phyloP scores from a whole-genome alignment of 1,140 invertebrate species.

The Eulimnadia texana region DNA sequence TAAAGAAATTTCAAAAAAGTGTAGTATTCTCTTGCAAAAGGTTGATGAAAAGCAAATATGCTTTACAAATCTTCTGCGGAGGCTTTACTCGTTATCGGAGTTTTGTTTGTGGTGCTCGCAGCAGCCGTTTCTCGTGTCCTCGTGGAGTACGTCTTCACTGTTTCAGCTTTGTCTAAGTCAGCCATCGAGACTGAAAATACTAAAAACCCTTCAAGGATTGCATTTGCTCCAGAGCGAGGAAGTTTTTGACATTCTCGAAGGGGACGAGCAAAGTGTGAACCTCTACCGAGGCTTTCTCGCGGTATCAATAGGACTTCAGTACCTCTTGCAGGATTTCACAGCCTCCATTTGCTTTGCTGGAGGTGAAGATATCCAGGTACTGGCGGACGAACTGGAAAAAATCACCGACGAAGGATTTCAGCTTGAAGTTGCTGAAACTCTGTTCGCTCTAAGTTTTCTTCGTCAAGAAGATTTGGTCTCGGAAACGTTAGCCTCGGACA shows the following conservation, averaged over 20 bases:
- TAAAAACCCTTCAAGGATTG: neutral
- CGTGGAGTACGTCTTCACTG: neutral
- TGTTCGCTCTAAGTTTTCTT: neutral
- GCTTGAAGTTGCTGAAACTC: neutral
- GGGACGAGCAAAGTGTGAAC: neutral
- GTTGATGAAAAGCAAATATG: neutral
- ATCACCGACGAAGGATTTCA: neutral
- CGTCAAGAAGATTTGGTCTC: neutral
- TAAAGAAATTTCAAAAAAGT: too few relatives aligned
- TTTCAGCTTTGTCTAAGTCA: neutral
- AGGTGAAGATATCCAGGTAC: neutral
- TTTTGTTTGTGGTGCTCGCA: neutral
- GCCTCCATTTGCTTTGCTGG: neutral
- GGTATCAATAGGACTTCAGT: neutral
- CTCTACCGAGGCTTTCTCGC: neutral
- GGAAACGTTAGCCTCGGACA: constrained; percentile 1
- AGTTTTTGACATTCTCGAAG: neutral
- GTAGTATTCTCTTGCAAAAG: too few relatives aligned
- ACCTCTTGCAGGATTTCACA: neutral
- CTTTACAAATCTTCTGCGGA: neutral
- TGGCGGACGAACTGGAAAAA: neutral
- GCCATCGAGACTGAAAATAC: neutral
- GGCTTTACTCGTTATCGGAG: neutral
- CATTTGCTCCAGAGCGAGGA: neutral
- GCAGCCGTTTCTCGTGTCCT: neutral